Evolutionary conservation across 2,113 vertebrate species (phyloP).

Genomic region (Condylura cristata): DNA sequence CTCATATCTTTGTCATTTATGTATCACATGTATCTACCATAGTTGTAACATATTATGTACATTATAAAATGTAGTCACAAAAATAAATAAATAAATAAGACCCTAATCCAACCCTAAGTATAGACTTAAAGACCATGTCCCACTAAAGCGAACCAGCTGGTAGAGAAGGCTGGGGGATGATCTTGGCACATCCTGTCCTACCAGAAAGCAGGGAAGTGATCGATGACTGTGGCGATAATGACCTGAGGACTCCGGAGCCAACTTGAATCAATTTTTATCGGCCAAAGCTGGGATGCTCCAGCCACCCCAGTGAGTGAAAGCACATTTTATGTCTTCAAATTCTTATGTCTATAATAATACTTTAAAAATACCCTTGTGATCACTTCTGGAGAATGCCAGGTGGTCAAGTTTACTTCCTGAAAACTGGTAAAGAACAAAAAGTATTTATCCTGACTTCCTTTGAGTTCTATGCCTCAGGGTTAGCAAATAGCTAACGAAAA

Average conservation of each 20-base stretch:
- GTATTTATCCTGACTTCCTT: background rate
- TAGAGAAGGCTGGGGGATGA: background rate
- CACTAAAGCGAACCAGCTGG: background rate
- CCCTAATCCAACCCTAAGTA: background rate
- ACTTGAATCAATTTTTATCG: background rate
- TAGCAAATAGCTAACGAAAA: background rate
- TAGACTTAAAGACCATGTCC: background rate
- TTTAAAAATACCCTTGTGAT: background rate
- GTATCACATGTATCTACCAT: background rate
- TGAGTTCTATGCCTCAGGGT: background rate
- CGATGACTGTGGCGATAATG: background rate
- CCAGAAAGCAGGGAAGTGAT: background rate
- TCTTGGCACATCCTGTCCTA: background rate
- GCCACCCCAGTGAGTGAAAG: background rate
- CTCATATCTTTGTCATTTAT: background rate
- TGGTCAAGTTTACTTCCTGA: constrained; percentile 12
- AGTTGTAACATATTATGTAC: background rate
- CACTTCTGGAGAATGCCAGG: background rate
- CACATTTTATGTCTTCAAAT: background rate
- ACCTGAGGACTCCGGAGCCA: background rate
- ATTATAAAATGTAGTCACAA: constrained; percentile 18
- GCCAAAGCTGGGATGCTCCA: background rate
- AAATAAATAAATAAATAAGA: constrained; percentile 26
- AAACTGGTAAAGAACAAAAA: constrained; percentile 7
- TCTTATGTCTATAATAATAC: background rate